Evolutionary conservation across 2,113 vertebrate genomes (phyloP).

Genomic region (Mobula hypostoma): DNA sequence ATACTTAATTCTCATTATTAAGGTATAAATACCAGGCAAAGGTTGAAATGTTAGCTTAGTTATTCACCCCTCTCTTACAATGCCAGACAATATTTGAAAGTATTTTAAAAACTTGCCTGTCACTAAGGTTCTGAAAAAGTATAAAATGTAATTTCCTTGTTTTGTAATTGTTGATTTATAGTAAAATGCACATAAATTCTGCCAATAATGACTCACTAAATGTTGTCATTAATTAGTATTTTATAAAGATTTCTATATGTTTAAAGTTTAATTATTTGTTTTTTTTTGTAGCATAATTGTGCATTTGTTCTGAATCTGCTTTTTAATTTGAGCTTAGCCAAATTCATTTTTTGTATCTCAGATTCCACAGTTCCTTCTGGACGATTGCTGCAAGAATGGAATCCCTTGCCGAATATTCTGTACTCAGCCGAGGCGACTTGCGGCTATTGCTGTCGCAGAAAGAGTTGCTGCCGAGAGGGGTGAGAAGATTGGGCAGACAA

Average conservation of each 20-base stretch:
- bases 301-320: background rate
- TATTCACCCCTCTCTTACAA: background rate
- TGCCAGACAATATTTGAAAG: background rate
- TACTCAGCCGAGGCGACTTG: conserved; percentile 84
- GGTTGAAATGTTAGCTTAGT: background rate
- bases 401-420: conserved; percentile 86
- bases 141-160: background rate
- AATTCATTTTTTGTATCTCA: conserved; percentile 48
- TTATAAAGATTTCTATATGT: background rate
- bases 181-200: background rate
- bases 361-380: conserved; percentile 94
- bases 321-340: background rate
- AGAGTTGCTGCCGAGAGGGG: conserved; percentile 86
- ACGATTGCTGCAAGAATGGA: conserved; percentile 69
- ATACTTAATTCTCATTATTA: background rate
- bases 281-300: background rate
- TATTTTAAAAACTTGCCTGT: background rate
- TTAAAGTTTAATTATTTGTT: too few relatives aligned
- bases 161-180: background rate
- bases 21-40: background rate
- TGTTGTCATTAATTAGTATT: too few relatives aligned
- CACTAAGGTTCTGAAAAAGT: background rate
- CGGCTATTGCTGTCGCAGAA: conserved; percentile 84
- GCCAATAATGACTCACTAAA: background rate
- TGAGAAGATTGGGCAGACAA: conserved; percentile 79